Evolutionary conservation across 1,140 invertebrate genomes (phyloP).

Genomic region (Brachionus sp.): DNA sequence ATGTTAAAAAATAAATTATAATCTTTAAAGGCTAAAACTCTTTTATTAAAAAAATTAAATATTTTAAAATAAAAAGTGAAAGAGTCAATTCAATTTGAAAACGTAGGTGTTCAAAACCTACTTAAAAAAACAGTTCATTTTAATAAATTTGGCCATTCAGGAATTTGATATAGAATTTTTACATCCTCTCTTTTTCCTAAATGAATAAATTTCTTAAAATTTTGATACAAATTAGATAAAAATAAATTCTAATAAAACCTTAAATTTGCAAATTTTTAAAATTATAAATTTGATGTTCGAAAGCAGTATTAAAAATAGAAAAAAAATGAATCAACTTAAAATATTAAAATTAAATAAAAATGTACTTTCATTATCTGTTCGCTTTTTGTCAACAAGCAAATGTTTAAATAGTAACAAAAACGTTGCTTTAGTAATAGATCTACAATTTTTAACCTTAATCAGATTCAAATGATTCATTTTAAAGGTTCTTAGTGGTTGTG

Average conservation of each 20-base stretch:
- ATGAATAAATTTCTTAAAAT: too few relatives aligned
- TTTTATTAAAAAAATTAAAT: too few relatives aligned
- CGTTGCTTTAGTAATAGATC: not conserved
- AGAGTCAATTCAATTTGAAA: too few relatives aligned
- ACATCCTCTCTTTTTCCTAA: too few relatives aligned
- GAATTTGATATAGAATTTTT: too few relatives aligned
- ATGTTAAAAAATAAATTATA: too few relatives aligned
- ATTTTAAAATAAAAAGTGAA: too few relatives aligned
- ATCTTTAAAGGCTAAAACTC: too few relatives aligned
- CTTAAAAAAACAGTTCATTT: too few relatives aligned
- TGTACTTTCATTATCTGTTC: not conserved
- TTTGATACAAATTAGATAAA: too few relatives aligned
- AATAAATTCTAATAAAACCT: not conserved
- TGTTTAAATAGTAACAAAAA: not conserved
- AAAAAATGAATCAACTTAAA: not conserved
- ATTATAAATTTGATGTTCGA: not conserved
- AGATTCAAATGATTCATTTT: not conserved
- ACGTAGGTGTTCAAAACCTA: too few relatives aligned
- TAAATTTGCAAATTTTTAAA: not conserved
- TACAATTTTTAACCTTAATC: not conserved
- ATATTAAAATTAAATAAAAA: not conserved
- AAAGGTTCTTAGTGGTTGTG: constrained; percentile 65
- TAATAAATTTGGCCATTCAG: too few relatives aligned
- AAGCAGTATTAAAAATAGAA: not conserved
- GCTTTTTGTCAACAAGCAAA: not conserved